Evolutionary conservation across 2,113 vertebrate genomes (phyloP).

Genomic region (Rynchops niger): DNA sequence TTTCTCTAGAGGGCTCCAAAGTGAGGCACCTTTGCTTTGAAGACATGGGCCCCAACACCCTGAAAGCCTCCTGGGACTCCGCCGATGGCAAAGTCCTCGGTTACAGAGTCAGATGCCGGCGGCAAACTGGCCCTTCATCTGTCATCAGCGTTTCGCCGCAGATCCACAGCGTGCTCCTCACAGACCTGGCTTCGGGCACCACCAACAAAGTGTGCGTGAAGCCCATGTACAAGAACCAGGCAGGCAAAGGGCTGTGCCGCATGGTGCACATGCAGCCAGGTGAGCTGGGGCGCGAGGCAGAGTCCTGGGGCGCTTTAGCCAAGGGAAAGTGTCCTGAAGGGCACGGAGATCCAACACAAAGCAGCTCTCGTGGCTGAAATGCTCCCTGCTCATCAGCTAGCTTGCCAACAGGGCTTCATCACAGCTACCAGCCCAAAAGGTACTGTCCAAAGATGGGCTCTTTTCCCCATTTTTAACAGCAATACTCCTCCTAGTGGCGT

Average conservation of each 20-base stretch:
- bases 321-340: background rate
- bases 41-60: constrained; percentile 1
- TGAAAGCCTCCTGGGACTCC: constrained; percentile 82
- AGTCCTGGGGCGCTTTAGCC: rapidly evolving
- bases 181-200: constrained; percentile 60
- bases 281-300: background rate
- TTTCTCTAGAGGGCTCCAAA: constrained; percentile 38
- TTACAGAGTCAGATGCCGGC: constrained; percentile 85
- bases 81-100: constrained; percentile 70
- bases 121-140: constrained; percentile 36
- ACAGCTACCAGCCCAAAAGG: background rate
- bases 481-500: constrained; percentile 39
- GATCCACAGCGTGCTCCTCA: constrained; percentile 78
- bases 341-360: background rate
- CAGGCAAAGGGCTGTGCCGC: constrained; percentile 80
- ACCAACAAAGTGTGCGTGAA: constrained; percentile 79
- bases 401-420: background rate
- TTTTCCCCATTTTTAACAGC: background rate
- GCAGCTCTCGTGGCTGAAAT: background rate
- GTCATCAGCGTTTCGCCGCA: constrained; percentile 71
- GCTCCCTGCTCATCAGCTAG: background rate
- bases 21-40: constrained; percentile 58
- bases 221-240: constrained; percentile 77
- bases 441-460: rapidly evolving
- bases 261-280: constrained; percentile 72